phyloP scores from a whole-genome alignment of 2,113 vertebrate genomes.

The Scomber japonicus region DNA sequence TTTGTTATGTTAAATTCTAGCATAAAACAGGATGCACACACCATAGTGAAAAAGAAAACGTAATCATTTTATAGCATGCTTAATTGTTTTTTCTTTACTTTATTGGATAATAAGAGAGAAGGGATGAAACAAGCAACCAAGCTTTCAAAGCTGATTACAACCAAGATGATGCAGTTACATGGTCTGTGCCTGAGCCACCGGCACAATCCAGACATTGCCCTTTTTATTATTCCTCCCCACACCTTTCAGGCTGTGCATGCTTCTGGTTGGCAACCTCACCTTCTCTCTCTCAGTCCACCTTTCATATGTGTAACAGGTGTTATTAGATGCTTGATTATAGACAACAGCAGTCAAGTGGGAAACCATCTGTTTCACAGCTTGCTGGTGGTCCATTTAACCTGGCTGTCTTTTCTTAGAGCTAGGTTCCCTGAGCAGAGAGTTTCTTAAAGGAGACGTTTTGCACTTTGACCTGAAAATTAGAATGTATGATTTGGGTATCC shows the following conservation, averaged over 20 bases:
- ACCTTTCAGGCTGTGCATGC: slow-evolving; percentile 5
- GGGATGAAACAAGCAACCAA: background rate
- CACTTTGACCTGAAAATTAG: background rate
- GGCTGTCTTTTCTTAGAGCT: slow-evolving; percentile 35
- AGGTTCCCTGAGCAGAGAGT: slow-evolving; percentile 31
- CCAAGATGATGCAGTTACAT: background rate
- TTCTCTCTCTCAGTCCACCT: slow-evolving; percentile 12
- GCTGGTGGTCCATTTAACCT: slow-evolving; percentile 60
- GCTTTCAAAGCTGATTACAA: background rate
- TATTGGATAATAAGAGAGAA: slow-evolving; percentile 7
- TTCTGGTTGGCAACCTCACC: slow-evolving; percentile 3
- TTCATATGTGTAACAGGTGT: slow-evolving; percentile 58
- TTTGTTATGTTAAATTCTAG: background rate
- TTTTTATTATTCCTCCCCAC: background rate
- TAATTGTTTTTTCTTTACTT: background rate
- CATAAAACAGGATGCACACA: background rate
- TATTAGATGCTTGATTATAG: slow-evolving; percentile 56
- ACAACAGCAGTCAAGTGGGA: slow-evolving; percentile 63
- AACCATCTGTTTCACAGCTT: slow-evolving; percentile 74
- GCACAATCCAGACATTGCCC: background rate
- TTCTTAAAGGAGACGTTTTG: slow-evolving; percentile 41
- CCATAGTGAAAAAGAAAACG: background rate
- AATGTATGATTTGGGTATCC: no score
- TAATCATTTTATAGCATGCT: background rate
- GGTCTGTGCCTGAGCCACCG: slow-evolving; percentile 16